These are phyloP conservation scores for Tachina grossa DNA, from an alignment of 2,888 invertebrate genomes.

Conservation along the genomic window DNA sequence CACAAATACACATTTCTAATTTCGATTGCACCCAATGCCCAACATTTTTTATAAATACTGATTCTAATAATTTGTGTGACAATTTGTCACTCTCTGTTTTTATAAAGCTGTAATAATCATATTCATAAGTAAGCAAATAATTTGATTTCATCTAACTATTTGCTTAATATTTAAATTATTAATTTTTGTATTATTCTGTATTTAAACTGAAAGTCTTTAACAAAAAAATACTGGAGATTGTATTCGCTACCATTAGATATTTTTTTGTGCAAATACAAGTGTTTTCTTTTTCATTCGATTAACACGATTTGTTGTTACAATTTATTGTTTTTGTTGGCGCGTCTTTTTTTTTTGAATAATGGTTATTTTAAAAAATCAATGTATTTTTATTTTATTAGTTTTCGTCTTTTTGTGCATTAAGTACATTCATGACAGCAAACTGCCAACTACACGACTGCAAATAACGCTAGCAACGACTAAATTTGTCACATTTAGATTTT, in stretches of 20 bases:
- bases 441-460: too few relatives aligned
- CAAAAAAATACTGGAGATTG: conserved; percentile 4
- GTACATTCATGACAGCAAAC: too few relatives aligned
- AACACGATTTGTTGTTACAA: conserved; percentile 44
- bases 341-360: conserved; percentile 1
- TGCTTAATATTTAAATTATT: conserved; percentile 11
- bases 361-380: conserved; percentile 18
- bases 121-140: conserved; percentile 13
- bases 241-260: background rate
- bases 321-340: background rate
- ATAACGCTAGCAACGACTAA: too few relatives aligned
- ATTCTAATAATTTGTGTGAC: background rate
- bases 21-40: too few relatives aligned
- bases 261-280: conserved; percentile 17
- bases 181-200: conserved; percentile 27
- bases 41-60: background rate
- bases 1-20: too few relatives aligned
- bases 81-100: background rate
- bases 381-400: conserved; percentile 1
- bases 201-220: conserved; percentile 52
- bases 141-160: conserved; percentile 18
- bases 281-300: conserved; percentile 30
- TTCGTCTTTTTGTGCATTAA: conserved; percentile 1
- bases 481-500: too few relatives aligned
- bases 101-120: background rate